Evolutionary conservation across 2,797 vertebrate species (phyloP), one percentile per base, ranked within the genome.

Genomic region (Setipinna tenuifilis): DNA sequence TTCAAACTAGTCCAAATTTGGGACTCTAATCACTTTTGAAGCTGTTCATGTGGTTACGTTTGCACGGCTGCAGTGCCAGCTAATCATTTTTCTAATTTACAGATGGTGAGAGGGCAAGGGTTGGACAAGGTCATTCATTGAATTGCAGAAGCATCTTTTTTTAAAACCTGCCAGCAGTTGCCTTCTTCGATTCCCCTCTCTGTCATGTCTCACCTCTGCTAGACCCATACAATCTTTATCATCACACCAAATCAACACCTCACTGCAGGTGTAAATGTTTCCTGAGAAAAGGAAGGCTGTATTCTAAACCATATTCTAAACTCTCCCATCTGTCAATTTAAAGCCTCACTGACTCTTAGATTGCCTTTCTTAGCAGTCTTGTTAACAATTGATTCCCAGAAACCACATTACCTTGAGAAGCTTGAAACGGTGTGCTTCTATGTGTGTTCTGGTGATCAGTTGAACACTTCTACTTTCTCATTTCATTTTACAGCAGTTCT

Each of bases 1-100:
- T 85, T 85, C 80, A 21, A 81, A 80, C 14, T 3, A 10, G 61
- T 23, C 61, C 61, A 65, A 9, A 65, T 65, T 65, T 65, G n/a
- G 61, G 9, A 65, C 7, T 41, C 0, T 50, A 17, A 17, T 28
- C 58, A 2, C 21, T 62, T 46, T 46, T 78, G 25, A 19, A 0
- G 12, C 23, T 83, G 75, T 11, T 6, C 10, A 2, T 21, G 28
- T 19, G 41, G 25, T 82, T 31, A n/a, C 61, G 54, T 46, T 84
- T 87, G 31, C 48, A 50, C 83, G 62, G 21, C 31, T 44, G 50
- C 3, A 31, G 5, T 5, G 5, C 35, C 5, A 41, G 2, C 35
- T 41, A 54, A 78, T 86, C 14, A 35, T 23, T 58, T 44, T 35
- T 54, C 9, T 54, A 54, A 10, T 54, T 54, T 54, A 54, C 14